Evolutionary conservation across 2,888 invertebrate genomes (phyloP), one percentile per base, ranked within the genome.

Genomic region (Polylopha cassiicola): DNA sequence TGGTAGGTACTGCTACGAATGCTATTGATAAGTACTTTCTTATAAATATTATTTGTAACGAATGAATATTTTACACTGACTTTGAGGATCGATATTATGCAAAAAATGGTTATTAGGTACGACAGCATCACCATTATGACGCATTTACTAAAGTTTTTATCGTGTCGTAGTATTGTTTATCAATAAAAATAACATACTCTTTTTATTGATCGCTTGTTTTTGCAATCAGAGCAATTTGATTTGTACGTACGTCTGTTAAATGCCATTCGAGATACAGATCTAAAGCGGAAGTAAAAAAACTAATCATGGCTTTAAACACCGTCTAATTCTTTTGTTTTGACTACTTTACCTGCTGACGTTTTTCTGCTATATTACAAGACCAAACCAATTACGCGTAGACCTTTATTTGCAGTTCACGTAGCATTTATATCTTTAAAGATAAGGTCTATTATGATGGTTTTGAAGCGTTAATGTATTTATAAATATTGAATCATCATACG

Each of bases 301-400:
- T 33, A 37, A 37, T 27, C 34, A 42, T 42, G 27, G 38, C 43
- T 27, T 18, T 33, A 39, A 44, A 42, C 45, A 36, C 38, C 34
- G 36, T 33, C 42, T 42, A 46, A 43, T 32, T 31, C 38, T 43
- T 46, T 46, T 46, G 45, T 46, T 46, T 38, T 26, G 34, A 26
- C 24, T n/a, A 41, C 23, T 24, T 18, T 23, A 13, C n/a, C n/a
- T n/a, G 30, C 41, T 36, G 28, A 41, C 32, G 24, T 29, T 36
- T 26, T 8, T 20, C 34, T 9, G n/a, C n/a, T 32, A 13, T 10
- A 28, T 13, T 16, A 28, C 16, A 37, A 13, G 29, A 15, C 15
- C 20, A 30, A 41, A 15, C 15, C 20, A 30, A 41, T 41, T 36
- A 41, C 20, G 23, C 9, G 15, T 3, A 11, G 17, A 18, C 22